These are phyloP conservation scores for Macroramphosus scolopax DNA, from an alignment of 2,797 vertebrate genomes.

Conservation along the genomic window DNA sequence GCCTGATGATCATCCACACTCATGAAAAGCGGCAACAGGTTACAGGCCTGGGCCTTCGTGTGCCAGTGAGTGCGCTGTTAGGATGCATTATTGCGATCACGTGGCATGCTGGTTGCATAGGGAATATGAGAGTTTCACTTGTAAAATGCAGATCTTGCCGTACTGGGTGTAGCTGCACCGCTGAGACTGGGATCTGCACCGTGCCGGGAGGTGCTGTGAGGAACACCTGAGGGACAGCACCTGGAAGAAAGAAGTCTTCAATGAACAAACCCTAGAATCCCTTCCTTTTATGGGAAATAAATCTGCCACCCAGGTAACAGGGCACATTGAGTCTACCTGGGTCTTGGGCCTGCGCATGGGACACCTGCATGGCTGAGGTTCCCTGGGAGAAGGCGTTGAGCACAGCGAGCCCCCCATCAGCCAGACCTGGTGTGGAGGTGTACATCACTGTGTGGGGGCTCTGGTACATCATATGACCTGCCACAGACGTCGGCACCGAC, in stretches of 20 bases:
- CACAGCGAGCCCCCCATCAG: conserved; percentile 92
- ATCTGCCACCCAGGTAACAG: no score
- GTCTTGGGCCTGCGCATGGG: conserved; percentile 90
- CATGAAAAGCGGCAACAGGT: conserved; percentile 28
- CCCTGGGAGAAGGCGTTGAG: conserved; percentile 97
- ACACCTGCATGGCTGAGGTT: conserved; percentile 92
- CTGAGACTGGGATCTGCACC: conserved; percentile 95
- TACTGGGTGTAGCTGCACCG: conserved; percentile 98
- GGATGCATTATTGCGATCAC: conserved; percentile 70
- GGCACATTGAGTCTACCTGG: no score
- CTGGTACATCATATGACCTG: conserved; percentile 98
- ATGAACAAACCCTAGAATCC: no score
- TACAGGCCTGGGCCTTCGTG: conserved; percentile 7
- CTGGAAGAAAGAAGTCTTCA: no score
- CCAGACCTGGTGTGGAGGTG: conserved; percentile 86
- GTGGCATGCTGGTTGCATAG: conserved; percentile 79
- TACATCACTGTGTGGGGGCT: conserved; percentile 97
- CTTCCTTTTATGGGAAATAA: no score
- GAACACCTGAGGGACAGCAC: conserved; percentile 90
- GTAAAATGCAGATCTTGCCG: conserved; percentile 84
- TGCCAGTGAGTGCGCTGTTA: conserved; percentile 60
- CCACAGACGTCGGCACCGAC: conserved; percentile 90
- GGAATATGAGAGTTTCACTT: conserved; percentile 83
- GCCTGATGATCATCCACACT: conserved; percentile 31
- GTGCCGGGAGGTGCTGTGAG: conserved; percentile 93